Conservation (phyloP, 1,140 invertebrate species). For the Colletes latitarsis region DNA sequence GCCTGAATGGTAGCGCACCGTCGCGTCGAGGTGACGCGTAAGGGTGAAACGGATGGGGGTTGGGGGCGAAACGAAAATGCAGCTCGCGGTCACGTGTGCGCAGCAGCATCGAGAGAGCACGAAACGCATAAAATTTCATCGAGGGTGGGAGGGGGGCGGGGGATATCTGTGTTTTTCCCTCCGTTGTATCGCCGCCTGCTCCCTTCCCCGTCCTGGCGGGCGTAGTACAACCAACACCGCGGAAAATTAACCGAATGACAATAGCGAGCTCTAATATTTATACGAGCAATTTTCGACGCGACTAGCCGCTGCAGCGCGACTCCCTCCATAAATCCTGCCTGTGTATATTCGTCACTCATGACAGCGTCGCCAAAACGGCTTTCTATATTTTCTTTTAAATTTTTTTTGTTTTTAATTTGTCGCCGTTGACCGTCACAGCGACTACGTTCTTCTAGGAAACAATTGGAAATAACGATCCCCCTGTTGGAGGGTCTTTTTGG, state of each 20-base stretch:
- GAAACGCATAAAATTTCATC: constrained; percentile 71
- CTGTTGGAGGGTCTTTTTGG: too few species aligned
- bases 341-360: constrained; percentile 50
- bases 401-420: not conserved
- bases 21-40: constrained; percentile 15
- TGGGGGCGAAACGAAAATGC: constrained; percentile 28
- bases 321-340: constrained; percentile 39
- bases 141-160: constrained; percentile 4
- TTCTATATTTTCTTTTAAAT: not conserved
- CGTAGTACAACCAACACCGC: constrained; percentile 52
- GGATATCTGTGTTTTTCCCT: constrained; percentile 36
- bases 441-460: not conserved
- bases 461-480: too few species aligned
- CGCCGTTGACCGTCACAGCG: not conserved
- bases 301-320: constrained; percentile 31
- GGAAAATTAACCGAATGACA: constrained; percentile 75
- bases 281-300: constrained; percentile 75
- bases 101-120: constrained; percentile 62
- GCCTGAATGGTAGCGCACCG: not conserved
- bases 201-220: not conserved
- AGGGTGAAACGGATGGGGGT: constrained; percentile 6
- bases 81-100: constrained; percentile 12
- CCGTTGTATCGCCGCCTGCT: not conserved
- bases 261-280: constrained; percentile 75
- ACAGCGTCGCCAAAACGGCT: constrained; percentile 25